Conservation (phyloP, 2,797 vertebrate genomes). For the Sciurus carolinensis region DNA sequence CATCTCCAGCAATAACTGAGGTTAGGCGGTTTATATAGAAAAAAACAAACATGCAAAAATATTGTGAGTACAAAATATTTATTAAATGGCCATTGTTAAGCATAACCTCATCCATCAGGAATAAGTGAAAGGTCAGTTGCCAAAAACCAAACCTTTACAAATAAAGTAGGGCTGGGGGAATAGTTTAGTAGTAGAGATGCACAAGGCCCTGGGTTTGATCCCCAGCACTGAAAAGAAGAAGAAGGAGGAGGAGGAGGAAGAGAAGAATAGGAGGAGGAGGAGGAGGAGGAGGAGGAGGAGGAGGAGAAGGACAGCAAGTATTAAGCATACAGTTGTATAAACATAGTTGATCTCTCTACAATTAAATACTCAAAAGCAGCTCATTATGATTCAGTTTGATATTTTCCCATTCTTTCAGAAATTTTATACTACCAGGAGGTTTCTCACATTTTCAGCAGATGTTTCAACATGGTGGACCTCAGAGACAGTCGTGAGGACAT, state of each 20-base stretch:
- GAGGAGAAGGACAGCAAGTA: neutral
- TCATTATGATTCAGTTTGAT: neutral
- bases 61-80: neutral
- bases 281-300: neutral
- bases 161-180: neutral
- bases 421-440: neutral
- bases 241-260: rapidly evolving
- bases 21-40: neutral
- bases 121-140: neutral
- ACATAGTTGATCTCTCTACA: neutral
- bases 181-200: neutral
- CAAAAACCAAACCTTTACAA: neutral
- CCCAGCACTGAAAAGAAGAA: neutral
- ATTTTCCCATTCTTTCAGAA: slow-evolving; percentile 28
- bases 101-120: neutral
- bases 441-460: slow-evolving; percentile 7
- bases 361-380: neutral
- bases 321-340: neutral
- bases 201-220: neutral
- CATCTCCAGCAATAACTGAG: neutral
- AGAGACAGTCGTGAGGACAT: neutral
- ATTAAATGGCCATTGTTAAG: neutral
- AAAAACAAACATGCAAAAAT: neutral
- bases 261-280: no score
- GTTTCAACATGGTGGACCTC: neutral